A percentile compares a stretch with the other conserved stretches of the same genome.
These are phyloP conservation scores for Phylloscopus trochilus DNA, from an alignment of 2,113 vertebrate species.

Conservation along the genomic window DNA sequence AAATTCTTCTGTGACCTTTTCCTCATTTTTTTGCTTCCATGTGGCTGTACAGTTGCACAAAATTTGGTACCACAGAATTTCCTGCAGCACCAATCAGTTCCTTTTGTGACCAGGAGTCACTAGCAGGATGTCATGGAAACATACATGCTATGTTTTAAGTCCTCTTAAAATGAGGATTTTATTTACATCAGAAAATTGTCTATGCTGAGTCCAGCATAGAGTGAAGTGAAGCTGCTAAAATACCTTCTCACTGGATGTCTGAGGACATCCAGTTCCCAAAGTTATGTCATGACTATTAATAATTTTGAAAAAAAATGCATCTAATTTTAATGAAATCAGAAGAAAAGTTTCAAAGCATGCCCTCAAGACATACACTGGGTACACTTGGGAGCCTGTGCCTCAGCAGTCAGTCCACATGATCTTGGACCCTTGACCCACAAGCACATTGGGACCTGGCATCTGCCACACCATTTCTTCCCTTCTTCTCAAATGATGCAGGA, in stretches of 20 bases:
- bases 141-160: neutral
- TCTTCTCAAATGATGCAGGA: neutral
- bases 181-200: neutral
- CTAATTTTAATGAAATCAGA: neutral
- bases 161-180: neutral
- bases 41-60: neutral
- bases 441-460: neutral
- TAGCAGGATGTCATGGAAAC: neutral
- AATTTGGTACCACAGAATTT: neutral
- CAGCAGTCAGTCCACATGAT: neutral
- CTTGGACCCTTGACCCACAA: neutral
- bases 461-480: neutral
- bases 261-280: neutral
- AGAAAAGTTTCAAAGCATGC: neutral
- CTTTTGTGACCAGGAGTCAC: neutral
- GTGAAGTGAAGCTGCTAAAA: neutral
- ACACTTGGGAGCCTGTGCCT: accelerated
- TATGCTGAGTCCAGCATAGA: neutral
- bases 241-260: neutral
- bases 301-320: neutral
- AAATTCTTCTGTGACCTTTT: neutral
- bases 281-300: neutral
- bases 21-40: neutral
- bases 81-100: accelerated
- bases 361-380: neutral